Evolutionary conservation across 2,888 invertebrate species (phyloP).

Genomic region (Parnassius smintheus): DNA sequence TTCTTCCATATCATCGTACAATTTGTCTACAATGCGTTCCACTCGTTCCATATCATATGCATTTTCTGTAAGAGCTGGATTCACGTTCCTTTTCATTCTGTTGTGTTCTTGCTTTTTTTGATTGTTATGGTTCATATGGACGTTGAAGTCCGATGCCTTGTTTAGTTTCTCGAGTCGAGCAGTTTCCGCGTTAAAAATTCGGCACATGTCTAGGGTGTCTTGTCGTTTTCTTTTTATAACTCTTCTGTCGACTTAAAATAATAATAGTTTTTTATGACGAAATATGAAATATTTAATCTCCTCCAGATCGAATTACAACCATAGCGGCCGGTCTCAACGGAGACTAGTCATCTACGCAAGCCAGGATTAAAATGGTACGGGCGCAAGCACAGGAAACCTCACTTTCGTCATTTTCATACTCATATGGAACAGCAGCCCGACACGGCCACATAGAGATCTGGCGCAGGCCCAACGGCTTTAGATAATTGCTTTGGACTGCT

Average conservation of each 20-base stretch:
- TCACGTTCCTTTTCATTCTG: conserved; percentile 40
- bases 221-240: conserved; percentile 60
- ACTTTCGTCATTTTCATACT: no score
- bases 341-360: no score
- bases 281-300: no score
- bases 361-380: no score
- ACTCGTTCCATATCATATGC: conserved; percentile 46
- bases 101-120: conserved; percentile 6
- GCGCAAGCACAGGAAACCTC: no score
- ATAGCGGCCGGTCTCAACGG: no score
- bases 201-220: conserved; percentile 67
- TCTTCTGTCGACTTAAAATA: conserved; percentile 52
- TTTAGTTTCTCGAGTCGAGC: conserved; percentile 31
- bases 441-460: no score
- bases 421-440: no score
- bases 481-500: no score
- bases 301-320: no score
- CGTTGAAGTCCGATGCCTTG: conserved; percentile 21
- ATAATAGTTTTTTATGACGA: background rate
- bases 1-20: conserved; percentile 57
- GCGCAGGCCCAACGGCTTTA: no score
- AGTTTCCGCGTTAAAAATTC: conserved; percentile 57
- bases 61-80: conserved; percentile 35
- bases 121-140: conserved; percentile 13
- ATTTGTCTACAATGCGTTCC: conserved; percentile 59